These are phyloP conservation scores for Epinotia demarniana DNA, from an alignment of 2,888 invertebrate species.

Conservation along the genomic window DNA sequence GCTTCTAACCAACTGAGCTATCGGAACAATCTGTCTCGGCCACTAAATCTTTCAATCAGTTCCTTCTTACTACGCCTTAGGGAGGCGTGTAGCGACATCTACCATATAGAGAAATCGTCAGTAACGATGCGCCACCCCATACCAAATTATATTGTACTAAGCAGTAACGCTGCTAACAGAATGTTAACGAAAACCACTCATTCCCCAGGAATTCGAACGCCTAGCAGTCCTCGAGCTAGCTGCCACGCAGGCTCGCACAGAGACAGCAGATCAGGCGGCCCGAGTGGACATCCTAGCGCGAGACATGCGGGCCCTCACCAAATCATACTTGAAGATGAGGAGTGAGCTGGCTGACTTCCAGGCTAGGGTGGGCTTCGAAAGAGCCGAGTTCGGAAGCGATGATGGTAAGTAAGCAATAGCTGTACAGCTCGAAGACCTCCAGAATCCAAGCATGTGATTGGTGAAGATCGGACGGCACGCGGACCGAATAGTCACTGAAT, in stretches of 20 bases:
- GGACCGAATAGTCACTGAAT: too few species aligned
- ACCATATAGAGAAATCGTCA: too few species aligned
- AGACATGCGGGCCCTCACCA: constrained; percentile 74
- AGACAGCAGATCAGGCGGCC: constrained; percentile 64
- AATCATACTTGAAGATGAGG: constrained; percentile 75
- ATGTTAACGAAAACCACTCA: not conserved
- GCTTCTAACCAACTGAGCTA: too few species aligned
- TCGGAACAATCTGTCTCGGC: too few species aligned
- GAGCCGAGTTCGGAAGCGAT: constrained; percentile 68
- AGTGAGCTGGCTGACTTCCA: constrained; percentile 77
- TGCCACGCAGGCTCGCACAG: constrained; percentile 79
- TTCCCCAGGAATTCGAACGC: constrained; percentile 67
- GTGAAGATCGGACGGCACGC: not conserved
- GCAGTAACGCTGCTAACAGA: too few species aligned
- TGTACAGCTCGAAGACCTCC: not conserved
- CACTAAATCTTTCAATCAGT: too few species aligned
- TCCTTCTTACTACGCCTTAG: too few species aligned
- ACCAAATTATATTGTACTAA: too few species aligned
- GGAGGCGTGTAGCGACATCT: too few species aligned
- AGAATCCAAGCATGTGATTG: too few species aligned
- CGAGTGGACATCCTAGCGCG: constrained; percentile 67
- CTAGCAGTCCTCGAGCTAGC: constrained; percentile 80
- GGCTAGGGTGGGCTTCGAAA: constrained; percentile 66
- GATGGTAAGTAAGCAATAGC: constrained; percentile 61
- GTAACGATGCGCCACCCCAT: too few species aligned